Evolutionary conservation across 2,888 invertebrate genomes (phyloP).

Genomic region (Acanthacorydalis orientalis): DNA sequence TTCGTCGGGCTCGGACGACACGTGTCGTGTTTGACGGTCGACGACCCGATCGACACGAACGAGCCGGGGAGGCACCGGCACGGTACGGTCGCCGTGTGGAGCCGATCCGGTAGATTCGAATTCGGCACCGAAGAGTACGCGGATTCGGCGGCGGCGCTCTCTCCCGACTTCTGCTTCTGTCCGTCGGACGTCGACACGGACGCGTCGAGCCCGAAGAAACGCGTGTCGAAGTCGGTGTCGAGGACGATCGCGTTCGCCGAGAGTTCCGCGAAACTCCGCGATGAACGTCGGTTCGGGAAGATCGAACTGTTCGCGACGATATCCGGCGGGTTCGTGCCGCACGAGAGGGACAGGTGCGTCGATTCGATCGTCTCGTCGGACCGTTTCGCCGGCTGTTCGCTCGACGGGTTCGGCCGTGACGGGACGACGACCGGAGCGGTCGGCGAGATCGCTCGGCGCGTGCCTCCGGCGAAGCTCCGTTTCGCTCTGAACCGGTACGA

Average conservation of each 20-base stretch:
- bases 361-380: no score
- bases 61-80: constrained; percentile 51
- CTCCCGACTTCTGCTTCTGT: constrained; percentile 68
- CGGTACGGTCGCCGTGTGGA: constrained; percentile 58
- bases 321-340: constrained; percentile 46
- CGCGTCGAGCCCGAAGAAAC: constrained; percentile 46
- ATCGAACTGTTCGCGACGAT: constrained; percentile 45
- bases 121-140: constrained; percentile 53
- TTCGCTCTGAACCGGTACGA: constrained; percentile 66
- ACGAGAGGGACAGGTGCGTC: no score
- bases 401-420: no score
- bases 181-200: constrained; percentile 65
- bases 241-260: constrained; percentile 50
- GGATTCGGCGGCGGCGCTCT: constrained; percentile 56
- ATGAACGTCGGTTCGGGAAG: constrained; percentile 22
- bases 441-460: constrained; percentile 27
- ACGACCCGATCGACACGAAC: constrained; percentile 50
- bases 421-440: no score
- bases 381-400: no score
- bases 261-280: constrained; percentile 47
- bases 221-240: constrained; percentile 52
- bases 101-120: constrained; percentile 54
- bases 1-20: constrained; percentile 46
- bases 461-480: constrained; percentile 52
- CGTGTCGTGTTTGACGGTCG: constrained; percentile 36